Percentiles rank a stretch among this genome's conserved stretches.
phyloP scores from a whole-genome alignment of 2,888 invertebrate genomes.

The Nomada lathburiana region DNA sequence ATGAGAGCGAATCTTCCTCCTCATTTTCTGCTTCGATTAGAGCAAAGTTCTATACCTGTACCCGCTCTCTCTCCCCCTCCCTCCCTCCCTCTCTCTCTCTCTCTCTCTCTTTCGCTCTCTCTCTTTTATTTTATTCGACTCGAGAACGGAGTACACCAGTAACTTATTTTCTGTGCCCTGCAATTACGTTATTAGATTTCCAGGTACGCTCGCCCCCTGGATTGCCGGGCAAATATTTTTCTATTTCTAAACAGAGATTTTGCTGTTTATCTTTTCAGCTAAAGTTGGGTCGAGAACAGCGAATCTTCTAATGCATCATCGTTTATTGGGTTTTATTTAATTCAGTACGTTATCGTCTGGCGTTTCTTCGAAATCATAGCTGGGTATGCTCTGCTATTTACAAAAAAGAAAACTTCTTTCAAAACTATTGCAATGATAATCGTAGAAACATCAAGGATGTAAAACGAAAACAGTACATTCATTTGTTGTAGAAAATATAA shows the following conservation, averaged over 20 bases:
- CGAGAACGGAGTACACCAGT: background rate
- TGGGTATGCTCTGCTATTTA: too few species aligned
- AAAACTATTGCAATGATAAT: too few species aligned
- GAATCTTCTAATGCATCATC: constrained; percentile 6
- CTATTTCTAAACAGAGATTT: constrained; percentile 3
- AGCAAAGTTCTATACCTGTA: too few species aligned
- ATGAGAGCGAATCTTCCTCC: background rate
- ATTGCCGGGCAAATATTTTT: constrained; percentile 35
- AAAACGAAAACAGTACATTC: too few species aligned
- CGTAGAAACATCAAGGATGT: too few species aligned
- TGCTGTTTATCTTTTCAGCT: background rate
- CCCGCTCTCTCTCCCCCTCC: too few species aligned
- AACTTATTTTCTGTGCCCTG: background rate
- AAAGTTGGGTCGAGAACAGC: background rate
- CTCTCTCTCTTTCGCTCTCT: background rate
- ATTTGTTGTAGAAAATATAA: too few species aligned
- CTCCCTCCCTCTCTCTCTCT: background rate
- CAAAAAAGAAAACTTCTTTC: too few species aligned
- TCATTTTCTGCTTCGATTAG: background rate
- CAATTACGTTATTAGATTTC: constrained; percentile 53
- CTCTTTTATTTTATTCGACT: background rate
- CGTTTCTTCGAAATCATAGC: too few species aligned
- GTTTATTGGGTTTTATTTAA: constrained; percentile 19
- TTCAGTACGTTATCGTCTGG: background rate
- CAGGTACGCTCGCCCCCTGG: background rate